Conservation (phyloP, 2,888 invertebrate species). For the Plebejus anna region DNA sequence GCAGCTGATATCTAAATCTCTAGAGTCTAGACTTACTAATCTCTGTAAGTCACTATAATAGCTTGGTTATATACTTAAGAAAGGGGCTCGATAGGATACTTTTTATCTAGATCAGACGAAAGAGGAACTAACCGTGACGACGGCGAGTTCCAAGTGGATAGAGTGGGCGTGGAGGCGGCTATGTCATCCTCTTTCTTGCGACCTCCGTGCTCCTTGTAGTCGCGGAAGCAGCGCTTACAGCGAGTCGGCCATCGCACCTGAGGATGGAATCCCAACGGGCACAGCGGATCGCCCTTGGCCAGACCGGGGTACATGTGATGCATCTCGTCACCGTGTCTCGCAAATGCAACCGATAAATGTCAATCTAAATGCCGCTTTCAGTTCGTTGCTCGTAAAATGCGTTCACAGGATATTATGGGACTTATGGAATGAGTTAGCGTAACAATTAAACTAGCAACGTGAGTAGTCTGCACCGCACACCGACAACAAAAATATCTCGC, state of each 20-base stretch:
- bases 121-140: slow-evolving; percentile 72
- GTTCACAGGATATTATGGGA: slow-evolving; percentile 45
- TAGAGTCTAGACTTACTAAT: background rate
- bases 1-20: background rate
- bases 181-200: slow-evolving; percentile 84
- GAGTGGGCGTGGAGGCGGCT: slow-evolving; percentile 89
- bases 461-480: slow-evolving; percentile 67
- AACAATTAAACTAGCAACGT: slow-evolving; percentile 65
- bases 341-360: slow-evolving; percentile 74
- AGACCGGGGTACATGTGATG: slow-evolving; percentile 85
- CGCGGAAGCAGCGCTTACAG: slow-evolving; percentile 95
- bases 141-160: slow-evolving; percentile 83
- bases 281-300: slow-evolving; percentile 92
- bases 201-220: slow-evolving; percentile 94
- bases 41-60: background rate
- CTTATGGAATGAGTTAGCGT: slow-evolving; percentile 75
- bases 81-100: background rate
- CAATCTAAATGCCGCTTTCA: slow-evolving; percentile 62
- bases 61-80: background rate
- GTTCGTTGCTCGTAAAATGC: slow-evolving; percentile 46
- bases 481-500: slow-evolving; percentile 77
- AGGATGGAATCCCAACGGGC: slow-evolving; percentile 95
- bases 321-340: slow-evolving; percentile 64
- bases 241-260: slow-evolving; percentile 96
- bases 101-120: background rate